Conservation (phyloP, 2,888 invertebrate species). For the Nebria salina region DNA sequence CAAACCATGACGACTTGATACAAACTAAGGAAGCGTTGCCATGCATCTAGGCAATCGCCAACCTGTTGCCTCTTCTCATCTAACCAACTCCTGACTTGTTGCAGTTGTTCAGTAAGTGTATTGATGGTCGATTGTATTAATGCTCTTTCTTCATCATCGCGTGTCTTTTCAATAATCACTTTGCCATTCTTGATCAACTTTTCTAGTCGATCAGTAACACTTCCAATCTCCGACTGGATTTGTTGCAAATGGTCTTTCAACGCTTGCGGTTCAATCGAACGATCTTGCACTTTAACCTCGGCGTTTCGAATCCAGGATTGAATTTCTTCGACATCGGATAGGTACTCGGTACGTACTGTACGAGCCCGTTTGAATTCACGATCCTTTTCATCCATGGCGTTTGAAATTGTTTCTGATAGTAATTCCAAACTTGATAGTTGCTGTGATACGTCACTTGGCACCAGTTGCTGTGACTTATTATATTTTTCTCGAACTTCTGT, state of each 20-base stretch:
- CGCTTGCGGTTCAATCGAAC: constrained; percentile 78
- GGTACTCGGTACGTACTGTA: constrained; percentile 82
- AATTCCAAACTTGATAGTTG: constrained; percentile 85
- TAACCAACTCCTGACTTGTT: constrained; percentile 79
- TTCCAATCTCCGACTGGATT: constrained; percentile 78
- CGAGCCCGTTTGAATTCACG: constrained; percentile 88
- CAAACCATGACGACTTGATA: constrained; percentile 84
- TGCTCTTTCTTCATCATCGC: constrained; percentile 79
- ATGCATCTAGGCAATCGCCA: constrained; percentile 87
- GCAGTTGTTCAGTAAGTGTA: constrained; percentile 80
- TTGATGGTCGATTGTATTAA: constrained; percentile 79
- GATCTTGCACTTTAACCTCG: constrained; percentile 84
- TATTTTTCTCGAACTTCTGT: constrained; percentile 71
- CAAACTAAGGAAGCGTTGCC: constrained; percentile 85
- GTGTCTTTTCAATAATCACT: constrained; percentile 80
- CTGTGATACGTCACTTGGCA: constrained; percentile 82
- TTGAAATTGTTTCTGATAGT: constrained; percentile 79
- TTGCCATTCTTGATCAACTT: constrained; percentile 81
- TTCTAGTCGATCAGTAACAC: constrained; percentile 79
- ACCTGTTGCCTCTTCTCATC: constrained; percentile 86
- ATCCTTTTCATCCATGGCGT: constrained; percentile 87
- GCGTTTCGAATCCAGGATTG: constrained; percentile 86
- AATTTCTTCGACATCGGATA: constrained; percentile 80
- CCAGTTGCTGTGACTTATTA: constrained; percentile 69
- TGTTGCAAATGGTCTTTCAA: constrained; percentile 82